Conservation (phyloP, 2,797 vertebrate genomes). For the Lacerta agilis region DNA sequence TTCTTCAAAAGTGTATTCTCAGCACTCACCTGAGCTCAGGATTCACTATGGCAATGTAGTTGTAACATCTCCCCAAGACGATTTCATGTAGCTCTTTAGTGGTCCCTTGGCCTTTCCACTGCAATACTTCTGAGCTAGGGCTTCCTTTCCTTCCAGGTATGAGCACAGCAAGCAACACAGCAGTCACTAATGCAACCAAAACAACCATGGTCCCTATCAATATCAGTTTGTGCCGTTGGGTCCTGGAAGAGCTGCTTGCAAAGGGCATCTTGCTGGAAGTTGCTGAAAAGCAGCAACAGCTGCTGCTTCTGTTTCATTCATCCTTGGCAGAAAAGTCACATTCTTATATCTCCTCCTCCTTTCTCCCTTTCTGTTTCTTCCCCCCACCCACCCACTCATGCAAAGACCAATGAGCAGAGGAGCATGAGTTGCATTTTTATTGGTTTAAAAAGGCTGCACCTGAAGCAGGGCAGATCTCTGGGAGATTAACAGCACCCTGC, state of each 20-base stretch:
- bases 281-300: background rate
- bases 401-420: background rate
- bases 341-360: background rate
- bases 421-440: background rate
- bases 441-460: background rate
- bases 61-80: conserved; percentile 86
- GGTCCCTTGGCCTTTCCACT: conserved; percentile 80
- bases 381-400: background rate
- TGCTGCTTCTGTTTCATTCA: background rate
- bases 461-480: background rate
- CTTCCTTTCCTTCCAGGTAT: background rate
- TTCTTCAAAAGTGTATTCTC: background rate
- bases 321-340: background rate
- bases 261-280: conserved; percentile 2
- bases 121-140: background rate
- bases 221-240: conserved; percentile 26
- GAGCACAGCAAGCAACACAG: conserved; percentile 34
- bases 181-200: conserved; percentile 38
- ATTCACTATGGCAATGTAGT: conserved; percentile 72
- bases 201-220: conserved; percentile 41
- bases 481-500: background rate
- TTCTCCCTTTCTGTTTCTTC: conserved; percentile 24
- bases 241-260: conserved; percentile 38
- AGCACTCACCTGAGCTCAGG: conserved; percentile 68
- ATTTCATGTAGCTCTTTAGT: conserved; percentile 84